Percentiles rank a stretch among this genome's conserved stretches.
Conservation (phyloP, 2,888 invertebrate genomes). For the Polia nebulosa region DNA sequence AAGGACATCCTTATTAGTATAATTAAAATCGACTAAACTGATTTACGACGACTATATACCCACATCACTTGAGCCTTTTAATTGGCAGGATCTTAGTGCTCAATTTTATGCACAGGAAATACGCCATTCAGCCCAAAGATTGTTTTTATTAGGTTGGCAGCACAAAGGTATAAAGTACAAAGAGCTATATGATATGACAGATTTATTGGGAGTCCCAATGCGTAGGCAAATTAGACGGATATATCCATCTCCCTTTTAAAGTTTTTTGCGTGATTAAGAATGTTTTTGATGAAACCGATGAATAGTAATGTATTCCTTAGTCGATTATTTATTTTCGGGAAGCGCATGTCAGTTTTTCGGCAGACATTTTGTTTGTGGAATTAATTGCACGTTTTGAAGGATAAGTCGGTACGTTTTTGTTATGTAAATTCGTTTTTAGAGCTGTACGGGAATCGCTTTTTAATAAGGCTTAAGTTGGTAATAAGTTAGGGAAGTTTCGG, state of each 20-base stretch:
- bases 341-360: slow-evolving; percentile 71
- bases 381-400: slow-evolving; percentile 63
- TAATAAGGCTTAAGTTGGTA: slow-evolving; percentile 47
- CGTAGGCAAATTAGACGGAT: slow-evolving; percentile 90
- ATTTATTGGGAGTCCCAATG: slow-evolving; percentile 83
- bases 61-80: slow-evolving; percentile 82
- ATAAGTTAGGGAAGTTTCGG: slow-evolving; percentile 22
- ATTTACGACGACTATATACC: slow-evolving; percentile 79
- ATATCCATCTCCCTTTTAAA: slow-evolving; percentile 84
- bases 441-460: slow-evolving; percentile 42
- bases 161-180: slow-evolving; percentile 77
- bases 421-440: slow-evolving; percentile 60
- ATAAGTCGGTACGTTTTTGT: slow-evolving; percentile 47
- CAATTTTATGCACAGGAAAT: slow-evolving; percentile 81
- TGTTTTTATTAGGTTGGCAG: slow-evolving; percentile 84
- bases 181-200: slow-evolving; percentile 88
- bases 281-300: slow-evolving; percentile 77
- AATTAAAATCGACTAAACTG: slow-evolving; percentile 82
- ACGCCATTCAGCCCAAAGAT: slow-evolving; percentile 81
- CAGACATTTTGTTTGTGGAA: slow-evolving; percentile 59
- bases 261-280: slow-evolving; percentile 73
- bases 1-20: slow-evolving; percentile 83
- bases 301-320: slow-evolving; percentile 75
- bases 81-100: slow-evolving; percentile 81
- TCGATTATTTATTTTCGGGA: slow-evolving; percentile 67